Percentiles rank a stretch among this genome's conserved stretches.
These are phyloP conservation scores for Drosophila greeni DNA, from an alignment of 2,888 invertebrate species.

Conservation along the genomic window DNA sequence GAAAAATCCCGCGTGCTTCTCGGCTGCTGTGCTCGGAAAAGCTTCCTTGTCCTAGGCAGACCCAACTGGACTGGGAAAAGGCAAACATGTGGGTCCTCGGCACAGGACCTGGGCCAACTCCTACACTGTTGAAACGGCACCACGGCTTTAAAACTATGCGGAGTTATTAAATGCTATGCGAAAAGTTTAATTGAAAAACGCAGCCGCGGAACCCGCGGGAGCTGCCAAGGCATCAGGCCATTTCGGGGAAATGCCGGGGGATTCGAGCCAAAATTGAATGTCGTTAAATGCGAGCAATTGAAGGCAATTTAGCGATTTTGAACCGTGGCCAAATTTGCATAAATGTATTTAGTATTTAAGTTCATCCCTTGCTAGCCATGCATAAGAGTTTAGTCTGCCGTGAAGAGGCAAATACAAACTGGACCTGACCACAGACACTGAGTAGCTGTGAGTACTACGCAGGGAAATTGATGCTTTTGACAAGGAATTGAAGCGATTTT, in stretches of 20 bases:
- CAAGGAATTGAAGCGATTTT: not conserved
- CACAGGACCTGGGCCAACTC: slow-evolving; percentile 48
- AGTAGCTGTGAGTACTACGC: not conserved
- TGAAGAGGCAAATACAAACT: not conserved
- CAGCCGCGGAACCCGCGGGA: slow-evolving; percentile 24
- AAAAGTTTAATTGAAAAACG: slow-evolving; percentile 68
- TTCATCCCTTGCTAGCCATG: slow-evolving; percentile 54
- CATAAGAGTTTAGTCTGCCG: slow-evolving; percentile 37
- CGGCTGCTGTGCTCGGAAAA: slow-evolving; percentile 39
- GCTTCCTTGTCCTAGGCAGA: slow-evolving; percentile 40
- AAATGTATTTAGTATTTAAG: slow-evolving; percentile 74
- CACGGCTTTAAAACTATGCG: slow-evolving; percentile 57
- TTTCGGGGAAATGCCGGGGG: slow-evolving; percentile 3
- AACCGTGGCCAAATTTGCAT: slow-evolving; percentile 56
- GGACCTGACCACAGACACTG: slow-evolving; percentile 6
- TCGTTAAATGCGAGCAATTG: slow-evolving; percentile 65
- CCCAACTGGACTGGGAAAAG: slow-evolving; percentile 12
- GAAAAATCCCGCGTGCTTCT: not conserved
- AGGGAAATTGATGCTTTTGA: slow-evolving; percentile 5
- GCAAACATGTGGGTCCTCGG: slow-evolving; percentile 35
- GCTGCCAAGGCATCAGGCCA: slow-evolving; percentile 5
- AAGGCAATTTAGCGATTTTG: slow-evolving; percentile 65
- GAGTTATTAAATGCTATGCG: slow-evolving; percentile 66
- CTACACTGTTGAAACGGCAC: slow-evolving; percentile 41
- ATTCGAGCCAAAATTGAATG: slow-evolving; percentile 18